These are phyloP conservation scores for Otus scops DNA, from an alignment of 2,797 vertebrate genomes.

Conservation along the genomic window DNA sequence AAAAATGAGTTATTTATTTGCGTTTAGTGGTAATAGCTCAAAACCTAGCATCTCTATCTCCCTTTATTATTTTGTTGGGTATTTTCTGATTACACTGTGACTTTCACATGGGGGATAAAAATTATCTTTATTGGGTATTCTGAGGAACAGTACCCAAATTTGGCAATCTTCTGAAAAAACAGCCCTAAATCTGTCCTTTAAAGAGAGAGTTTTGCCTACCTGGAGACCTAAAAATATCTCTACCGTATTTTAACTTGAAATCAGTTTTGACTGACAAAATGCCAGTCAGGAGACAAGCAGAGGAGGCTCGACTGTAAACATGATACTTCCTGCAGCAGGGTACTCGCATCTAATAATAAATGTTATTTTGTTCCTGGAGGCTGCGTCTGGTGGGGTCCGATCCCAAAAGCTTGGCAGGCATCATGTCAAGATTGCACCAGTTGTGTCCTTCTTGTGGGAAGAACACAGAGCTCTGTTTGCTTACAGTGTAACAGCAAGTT, in stretches of 20 bases:
- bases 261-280: not conserved
- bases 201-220: not conserved
- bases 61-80: not conserved
- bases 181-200: not conserved
- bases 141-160: not conserved
- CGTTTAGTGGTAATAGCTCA: not conserved
- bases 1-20: not conserved
- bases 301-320: not conserved
- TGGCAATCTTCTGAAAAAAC: not conserved
- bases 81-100: not conserved
- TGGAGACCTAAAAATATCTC: not conserved
- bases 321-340: not conserved
- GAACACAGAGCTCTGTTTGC: accelerated
- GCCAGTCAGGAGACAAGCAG: not conserved
- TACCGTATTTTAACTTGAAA: not conserved
- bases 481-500: accelerated
- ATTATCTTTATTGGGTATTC: not conserved
- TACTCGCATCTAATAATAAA: not conserved
- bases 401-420: not conserved
- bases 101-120: not conserved
- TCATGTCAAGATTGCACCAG: not conserved
- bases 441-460: not conserved
- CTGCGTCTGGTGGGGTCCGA: accelerated
- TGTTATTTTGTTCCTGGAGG: not conserved
- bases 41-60: not conserved